phyloP scores from a whole-genome alignment of 2,888 invertebrate genomes.

The Noctua pronuba region DNA sequence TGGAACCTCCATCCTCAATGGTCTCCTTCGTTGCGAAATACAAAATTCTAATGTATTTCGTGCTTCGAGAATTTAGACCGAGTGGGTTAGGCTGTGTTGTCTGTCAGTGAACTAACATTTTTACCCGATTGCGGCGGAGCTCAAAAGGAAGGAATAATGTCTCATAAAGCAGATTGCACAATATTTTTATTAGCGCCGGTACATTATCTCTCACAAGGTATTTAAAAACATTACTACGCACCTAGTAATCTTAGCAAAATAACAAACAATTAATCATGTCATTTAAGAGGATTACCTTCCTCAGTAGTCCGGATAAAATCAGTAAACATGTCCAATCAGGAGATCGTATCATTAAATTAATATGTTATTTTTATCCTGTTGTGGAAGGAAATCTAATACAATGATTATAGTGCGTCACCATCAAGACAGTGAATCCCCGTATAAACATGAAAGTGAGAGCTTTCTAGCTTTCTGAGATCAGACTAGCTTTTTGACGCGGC shows the following conservation, averaged over 20 bases:
- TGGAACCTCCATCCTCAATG: background rate
- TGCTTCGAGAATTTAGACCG: background rate
- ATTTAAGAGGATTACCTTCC: conserved; percentile 19
- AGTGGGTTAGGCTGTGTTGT: background rate
- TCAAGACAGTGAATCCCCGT: background rate
- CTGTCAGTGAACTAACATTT: background rate
- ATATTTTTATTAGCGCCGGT: too few relatives aligned
- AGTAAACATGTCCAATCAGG: background rate
- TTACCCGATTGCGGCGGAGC: background rate
- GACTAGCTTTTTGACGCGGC: too few relatives aligned
- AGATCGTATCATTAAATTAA: background rate
- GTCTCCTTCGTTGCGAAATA: background rate
- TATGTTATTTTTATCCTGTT: background rate
- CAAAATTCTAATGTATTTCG: background rate
- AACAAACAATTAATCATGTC: conserved; percentile 21
- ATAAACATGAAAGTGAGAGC: background rate
- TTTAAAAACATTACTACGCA: background rate
- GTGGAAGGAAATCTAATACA: background rate
- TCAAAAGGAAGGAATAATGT: background rate
- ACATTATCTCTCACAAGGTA: background rate
- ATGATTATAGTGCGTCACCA: background rate
- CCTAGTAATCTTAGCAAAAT: background rate
- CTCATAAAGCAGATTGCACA: background rate
- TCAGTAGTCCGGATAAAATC: conserved; percentile 18
- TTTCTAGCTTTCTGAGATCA: too few relatives aligned